Conservation (phyloP, 2,797 vertebrate species). For the Clarias fuscus region DNA sequence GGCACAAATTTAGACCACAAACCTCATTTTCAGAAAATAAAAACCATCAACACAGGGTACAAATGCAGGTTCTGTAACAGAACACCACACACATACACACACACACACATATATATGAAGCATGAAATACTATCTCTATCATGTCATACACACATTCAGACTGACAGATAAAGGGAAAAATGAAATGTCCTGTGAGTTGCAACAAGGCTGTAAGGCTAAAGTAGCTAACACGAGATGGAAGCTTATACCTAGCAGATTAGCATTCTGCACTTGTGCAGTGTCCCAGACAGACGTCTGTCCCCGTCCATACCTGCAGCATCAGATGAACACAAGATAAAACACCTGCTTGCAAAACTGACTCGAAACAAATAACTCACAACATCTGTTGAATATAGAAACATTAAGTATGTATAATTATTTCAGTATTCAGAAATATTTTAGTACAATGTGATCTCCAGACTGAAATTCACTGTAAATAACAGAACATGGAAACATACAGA, state of each 20-base stretch:
- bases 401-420: not conserved
- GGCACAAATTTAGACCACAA: conserved; percentile 14
- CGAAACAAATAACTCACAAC: not conserved
- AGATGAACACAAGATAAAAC: not conserved
- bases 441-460: not conserved
- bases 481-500: not conserved
- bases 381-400: not conserved
- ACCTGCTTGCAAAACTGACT: not conserved
- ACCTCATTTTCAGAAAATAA: not conserved
- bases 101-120: conserved; percentile 12
- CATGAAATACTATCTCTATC: not conserved
- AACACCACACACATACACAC: not conserved
- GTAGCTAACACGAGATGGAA: not conserved
- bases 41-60: not conserved
- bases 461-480: not conserved
- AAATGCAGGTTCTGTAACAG: not conserved
- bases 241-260: not conserved
- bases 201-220: not conserved
- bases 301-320: not conserved
- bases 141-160: not conserved
- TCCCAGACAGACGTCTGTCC: not conserved
- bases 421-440: not conserved
- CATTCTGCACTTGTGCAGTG: not conserved
- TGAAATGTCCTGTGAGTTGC: not conserved
- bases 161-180: not conserved